Conservation (phyloP, 2,113 vertebrate genomes). For the Eonycteris spelaea region DNA sequence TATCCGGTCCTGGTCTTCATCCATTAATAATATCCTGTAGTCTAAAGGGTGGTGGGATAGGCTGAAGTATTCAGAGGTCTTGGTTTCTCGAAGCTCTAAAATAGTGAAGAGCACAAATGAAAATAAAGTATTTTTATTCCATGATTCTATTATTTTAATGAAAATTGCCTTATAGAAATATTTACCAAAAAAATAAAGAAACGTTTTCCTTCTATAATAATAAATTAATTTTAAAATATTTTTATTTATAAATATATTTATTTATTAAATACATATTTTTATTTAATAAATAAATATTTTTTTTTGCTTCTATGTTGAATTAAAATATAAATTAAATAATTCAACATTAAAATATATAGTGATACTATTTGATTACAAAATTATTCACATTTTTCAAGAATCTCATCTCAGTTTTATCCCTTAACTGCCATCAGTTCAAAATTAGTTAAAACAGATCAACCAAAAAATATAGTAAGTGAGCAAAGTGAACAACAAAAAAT, state of each 20-base stretch:
- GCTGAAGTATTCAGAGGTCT: slow-evolving; percentile 91
- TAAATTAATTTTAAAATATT: slow-evolving; percentile 52
- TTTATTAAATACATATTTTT: slow-evolving; percentile 67
- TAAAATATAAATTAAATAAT: neutral
- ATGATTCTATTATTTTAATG: slow-evolving; percentile 9
- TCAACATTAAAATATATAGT: neutral
- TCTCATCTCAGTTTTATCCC: neutral
- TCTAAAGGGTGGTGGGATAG: slow-evolving; percentile 92
- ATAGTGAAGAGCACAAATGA: slow-evolving; percentile 57
- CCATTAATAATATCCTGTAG: slow-evolving; percentile 97
- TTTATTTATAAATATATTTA: slow-evolving; percentile 71
- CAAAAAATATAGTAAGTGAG: neutral
- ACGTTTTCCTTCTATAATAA: neutral
- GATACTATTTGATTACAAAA: neutral
- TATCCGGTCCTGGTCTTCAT: slow-evolving; percentile 98
- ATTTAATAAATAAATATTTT: too few relatives aligned
- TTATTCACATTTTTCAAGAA: neutral
- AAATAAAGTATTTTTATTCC: neutral
- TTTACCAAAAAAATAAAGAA: slow-evolving; percentile 6
- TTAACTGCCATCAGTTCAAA: neutral
- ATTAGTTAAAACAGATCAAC: neutral
- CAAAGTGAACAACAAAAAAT: neutral
- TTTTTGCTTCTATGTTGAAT: neutral
- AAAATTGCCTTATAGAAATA: neutral
- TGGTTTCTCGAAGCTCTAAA: slow-evolving; percentile 92